Evolutionary conservation across 2,113 vertebrate genomes (phyloP), one percentile per base, ranked within the genome.

Genomic region (Dasypus novemcinctus): DNA sequence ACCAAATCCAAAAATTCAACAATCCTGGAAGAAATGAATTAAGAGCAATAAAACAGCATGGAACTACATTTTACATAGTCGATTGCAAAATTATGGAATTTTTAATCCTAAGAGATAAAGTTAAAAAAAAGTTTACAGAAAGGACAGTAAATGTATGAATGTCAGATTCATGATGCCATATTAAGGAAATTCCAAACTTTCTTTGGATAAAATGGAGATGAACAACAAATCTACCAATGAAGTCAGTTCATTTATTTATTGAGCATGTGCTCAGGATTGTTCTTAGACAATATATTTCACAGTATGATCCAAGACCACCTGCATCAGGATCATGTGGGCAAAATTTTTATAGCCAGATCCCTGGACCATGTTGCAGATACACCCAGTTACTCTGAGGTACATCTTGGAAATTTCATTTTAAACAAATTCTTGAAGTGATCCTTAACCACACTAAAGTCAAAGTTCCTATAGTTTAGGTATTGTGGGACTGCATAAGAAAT

Each of bases 11-110:
- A 79, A 11, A 29, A 83, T 64, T 83, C 41, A 88, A 74, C 29
- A 91, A 41, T 66, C 41, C n/a, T 95, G 5, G 64, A 87, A 85
- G 46, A 94, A 93, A 71, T 91, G 92, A 86, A 79, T 66, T 20
- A 91, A 92, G 43, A 46, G 4, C 38, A 90, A 66, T 49, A 87
- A 57, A 94, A n/a, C 72, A 94, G 90, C 36, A 83, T 21, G 23
- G 33, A 86, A 49, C 46, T 86, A 11, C 85, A 63, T 11, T 54
- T 89, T 15, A 59, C 84, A 64, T 29, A 52, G 15, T 15, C 76
- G 33, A 90, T 29, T 61, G 25, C 93, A 38, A 95, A 90, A 4
- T 78, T 91, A 59, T 33, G 10, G 72, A 89, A 90, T 80, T 54
- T 95, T 31, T 86, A 64, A 71, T 80, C 10, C 27, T 69, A 80